These are phyloP conservation scores for Cataglyphis albicans DNA, from an alignment of 2,888 invertebrate species.

Conservation along the genomic window DNA sequence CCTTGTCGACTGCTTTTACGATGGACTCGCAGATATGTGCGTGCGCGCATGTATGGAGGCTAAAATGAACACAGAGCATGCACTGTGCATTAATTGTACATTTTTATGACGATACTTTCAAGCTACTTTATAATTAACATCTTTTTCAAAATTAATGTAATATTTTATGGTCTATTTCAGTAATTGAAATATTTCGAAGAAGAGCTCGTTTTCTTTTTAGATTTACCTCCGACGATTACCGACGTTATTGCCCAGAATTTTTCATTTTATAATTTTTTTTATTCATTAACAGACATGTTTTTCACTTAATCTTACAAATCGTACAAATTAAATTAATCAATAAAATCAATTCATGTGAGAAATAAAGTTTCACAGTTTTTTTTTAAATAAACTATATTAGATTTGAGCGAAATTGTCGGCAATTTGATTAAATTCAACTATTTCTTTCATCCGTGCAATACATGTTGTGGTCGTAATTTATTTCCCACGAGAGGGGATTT, in stretches of 20 bases:
- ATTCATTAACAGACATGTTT: neutral
- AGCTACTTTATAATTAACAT: neutral
- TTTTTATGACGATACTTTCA: conserved; percentile 4
- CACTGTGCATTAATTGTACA: neutral
- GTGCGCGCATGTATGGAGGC: neutral
- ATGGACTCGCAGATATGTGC: neutral
- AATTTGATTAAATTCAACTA: neutral
- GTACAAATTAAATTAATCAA: neutral
- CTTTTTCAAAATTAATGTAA: neutral
- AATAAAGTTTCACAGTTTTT: neutral
- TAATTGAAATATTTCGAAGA: neutral
- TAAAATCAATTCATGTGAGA: neutral
- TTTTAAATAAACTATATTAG: neutral
- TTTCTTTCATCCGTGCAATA: neutral
- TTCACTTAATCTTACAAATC: neutral
- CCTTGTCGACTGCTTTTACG: conserved; percentile 10
- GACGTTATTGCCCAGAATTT: neutral
- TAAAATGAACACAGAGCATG: neutral
- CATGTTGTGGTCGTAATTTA: neutral
- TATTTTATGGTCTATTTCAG: neutral
- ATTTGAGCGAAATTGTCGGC: neutral
- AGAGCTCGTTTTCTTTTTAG: neutral
- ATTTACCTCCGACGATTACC: neutral
- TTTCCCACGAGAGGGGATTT: neutral
- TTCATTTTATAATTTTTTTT: neutral